Evolutionary conservation across 1,140 invertebrate genomes (phyloP).

Genomic region (Achatina immaculata): DNA sequence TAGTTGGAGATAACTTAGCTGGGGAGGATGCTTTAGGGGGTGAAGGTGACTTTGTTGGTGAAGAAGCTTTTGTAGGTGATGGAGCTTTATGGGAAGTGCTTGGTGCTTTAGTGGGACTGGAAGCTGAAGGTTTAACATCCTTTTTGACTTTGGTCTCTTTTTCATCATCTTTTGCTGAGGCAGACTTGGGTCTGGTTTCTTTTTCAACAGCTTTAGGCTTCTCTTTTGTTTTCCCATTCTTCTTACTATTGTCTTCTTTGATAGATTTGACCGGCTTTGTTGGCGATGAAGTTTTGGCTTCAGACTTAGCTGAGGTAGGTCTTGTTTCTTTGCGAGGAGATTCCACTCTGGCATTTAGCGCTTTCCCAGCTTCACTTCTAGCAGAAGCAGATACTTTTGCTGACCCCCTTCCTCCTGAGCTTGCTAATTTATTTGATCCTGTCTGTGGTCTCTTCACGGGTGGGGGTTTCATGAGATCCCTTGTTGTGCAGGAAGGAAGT

Average conservation of each 20-base stretch:
- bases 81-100: conserved; percentile 35
- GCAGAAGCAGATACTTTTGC: conserved; percentile 35
- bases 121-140: not conserved
- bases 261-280: conserved; percentile 37
- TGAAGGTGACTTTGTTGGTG: conserved; percentile 28
- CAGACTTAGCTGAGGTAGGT: conserved; percentile 12
- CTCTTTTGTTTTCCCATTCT: conserved; percentile 36
- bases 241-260: conserved; percentile 42
- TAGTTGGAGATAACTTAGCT: conserved; percentile 30
- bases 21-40: conserved; percentile 25
- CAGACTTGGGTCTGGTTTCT: not conserved
- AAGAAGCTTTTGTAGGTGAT: conserved; percentile 30
- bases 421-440: conserved; percentile 39
- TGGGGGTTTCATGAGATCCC: conserved; percentile 55
- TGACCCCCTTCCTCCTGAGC: conserved; percentile 18
- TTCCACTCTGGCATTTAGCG: conserved; percentile 9
- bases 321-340: conserved; percentile 36
- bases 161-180: not conserved
- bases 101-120: conserved; percentile 34
- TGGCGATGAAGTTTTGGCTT: conserved; percentile 25
- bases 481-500: conserved; percentile 82
- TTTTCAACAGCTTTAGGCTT: conserved; percentile 26
- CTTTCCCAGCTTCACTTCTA: conserved; percentile 30
- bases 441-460: conserved; percentile 55
- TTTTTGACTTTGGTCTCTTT: not conserved